phyloP scores from a whole-genome alignment of 2,797 vertebrate genomes.

The Melanotaenia parkinsoni region DNA sequence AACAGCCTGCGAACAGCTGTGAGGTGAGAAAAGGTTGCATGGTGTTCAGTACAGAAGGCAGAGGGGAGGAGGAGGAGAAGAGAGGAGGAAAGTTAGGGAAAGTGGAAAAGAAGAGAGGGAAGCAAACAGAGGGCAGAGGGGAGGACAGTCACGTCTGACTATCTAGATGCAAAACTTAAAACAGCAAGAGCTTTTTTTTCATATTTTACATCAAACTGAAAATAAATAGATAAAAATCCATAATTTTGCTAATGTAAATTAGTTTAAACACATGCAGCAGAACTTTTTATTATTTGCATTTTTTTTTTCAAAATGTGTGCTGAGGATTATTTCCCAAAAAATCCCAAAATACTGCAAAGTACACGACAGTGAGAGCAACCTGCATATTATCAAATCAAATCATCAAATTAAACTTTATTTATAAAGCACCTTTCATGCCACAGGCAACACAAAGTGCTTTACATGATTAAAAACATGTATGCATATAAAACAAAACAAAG shows the following conservation, averaged over 20 bases:
- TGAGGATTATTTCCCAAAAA: background rate
- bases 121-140: conserved; percentile 5
- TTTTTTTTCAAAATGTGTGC: background rate
- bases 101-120: background rate
- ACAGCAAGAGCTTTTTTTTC: background rate
- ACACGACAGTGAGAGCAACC: background rate
- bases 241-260: too few species aligned
- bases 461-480: too few species aligned
- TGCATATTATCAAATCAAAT: background rate
- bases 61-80: conserved; percentile 51
- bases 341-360: background rate
- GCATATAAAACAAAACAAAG: too few species aligned
- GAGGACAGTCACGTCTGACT: conserved; percentile 25
- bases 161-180: conserved; percentile 4
- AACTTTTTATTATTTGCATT: background rate
- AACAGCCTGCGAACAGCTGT: conserved; percentile 83
- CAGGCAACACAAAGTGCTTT: too few species aligned
- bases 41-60: conserved; percentile 68
- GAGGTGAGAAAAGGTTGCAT: conserved; percentile 78
- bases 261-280: background rate
- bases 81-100: conserved; percentile 30
- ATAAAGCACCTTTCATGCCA: too few species aligned
- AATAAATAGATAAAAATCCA: background rate
- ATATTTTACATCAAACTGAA: background rate
- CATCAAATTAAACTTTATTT: too few species aligned